phyloP scores from a whole-genome alignment of 2,113 vertebrate species.

The Noturus placidus region DNA sequence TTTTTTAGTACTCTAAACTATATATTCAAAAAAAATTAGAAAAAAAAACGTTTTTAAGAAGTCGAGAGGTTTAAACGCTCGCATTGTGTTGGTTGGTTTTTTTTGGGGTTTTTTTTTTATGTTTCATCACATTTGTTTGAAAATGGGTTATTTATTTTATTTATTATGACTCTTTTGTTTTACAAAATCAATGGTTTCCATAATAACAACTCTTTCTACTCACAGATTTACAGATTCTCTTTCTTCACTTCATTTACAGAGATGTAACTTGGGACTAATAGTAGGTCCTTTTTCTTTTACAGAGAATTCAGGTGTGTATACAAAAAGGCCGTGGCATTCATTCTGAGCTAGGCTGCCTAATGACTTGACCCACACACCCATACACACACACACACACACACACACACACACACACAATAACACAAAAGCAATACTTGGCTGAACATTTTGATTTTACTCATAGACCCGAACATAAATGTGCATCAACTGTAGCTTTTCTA shows the following conservation, averaged over 20 bases:
- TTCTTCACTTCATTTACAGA: slow-evolving; percentile 27
- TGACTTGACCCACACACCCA: slow-evolving; percentile 57
- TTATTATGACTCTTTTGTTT: slow-evolving; percentile 69
- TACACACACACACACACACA: slow-evolving; percentile 43
- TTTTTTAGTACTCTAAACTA: slow-evolving; percentile 57
- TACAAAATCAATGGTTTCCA: slow-evolving; percentile 44
- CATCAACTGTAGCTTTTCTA: slow-evolving; percentile 53
- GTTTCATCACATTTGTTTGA: slow-evolving; percentile 57
- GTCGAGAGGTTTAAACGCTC: slow-evolving; percentile 48
- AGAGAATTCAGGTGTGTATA: neutral
- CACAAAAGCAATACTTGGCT: slow-evolving; percentile 67
- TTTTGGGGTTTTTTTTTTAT: slow-evolving; percentile 40
- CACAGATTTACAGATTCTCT: slow-evolving; percentile 16
- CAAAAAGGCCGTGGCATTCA: neutral
- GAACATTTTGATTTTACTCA: slow-evolving; percentile 49
- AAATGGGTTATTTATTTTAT: slow-evolving; percentile 73
- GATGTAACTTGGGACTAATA: slow-evolving; percentile 12
- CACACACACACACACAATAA: slow-evolving; percentile 45
- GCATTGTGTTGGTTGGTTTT: slow-evolving; percentile 51
- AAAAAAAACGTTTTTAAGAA: slow-evolving; percentile 58
- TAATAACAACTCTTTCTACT: neutral
- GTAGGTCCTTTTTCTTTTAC: slow-evolving; percentile 31
- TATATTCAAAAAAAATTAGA: slow-evolving; percentile 54
- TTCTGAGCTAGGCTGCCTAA: slow-evolving; percentile 58
- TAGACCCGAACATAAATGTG: slow-evolving; percentile 26